Evolutionary conservation across 1,140 invertebrate species (phyloP).

Genomic region (Heterodera schachtii): DNA sequence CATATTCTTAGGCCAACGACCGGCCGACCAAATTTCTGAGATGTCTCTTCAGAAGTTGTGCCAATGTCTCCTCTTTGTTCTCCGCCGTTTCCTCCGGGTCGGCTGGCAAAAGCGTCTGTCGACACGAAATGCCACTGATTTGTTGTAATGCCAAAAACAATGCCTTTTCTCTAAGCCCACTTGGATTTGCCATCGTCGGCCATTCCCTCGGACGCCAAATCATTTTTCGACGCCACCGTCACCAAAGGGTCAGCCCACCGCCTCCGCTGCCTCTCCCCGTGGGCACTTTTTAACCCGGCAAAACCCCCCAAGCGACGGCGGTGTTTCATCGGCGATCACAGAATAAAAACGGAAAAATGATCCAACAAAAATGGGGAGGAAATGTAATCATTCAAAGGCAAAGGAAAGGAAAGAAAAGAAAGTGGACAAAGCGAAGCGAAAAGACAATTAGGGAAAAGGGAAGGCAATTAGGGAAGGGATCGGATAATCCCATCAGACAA

Average conservation of each 20-base stretch:
- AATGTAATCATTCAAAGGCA: neutral
- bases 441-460: neutral
- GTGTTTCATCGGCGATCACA: neutral
- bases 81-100: neutral
- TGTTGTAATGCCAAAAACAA: too few relatives aligned
- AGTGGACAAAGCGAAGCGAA: neutral
- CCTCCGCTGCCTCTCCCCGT: neutral
- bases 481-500: neutral
- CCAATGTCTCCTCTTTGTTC: slow-evolving; percentile 3
- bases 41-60: neutral
- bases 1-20: neutral
- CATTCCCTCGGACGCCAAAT: neutral
- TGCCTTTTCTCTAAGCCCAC: too few relatives aligned
- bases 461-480: neutral
- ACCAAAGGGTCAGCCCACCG: neutral
- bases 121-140: neutral
- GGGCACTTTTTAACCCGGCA: neutral
- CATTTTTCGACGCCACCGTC: neutral
- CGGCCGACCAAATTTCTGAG: neutral
- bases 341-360: too few relatives aligned
- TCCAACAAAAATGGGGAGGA: neutral
- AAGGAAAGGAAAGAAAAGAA: neutral
- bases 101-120: neutral
- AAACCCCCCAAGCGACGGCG: neutral
- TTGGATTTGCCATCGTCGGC: too few relatives aligned